phyloP scores from a whole-genome alignment of 2,888 invertebrate genomes.

The Laspeyria flexula region DNA sequence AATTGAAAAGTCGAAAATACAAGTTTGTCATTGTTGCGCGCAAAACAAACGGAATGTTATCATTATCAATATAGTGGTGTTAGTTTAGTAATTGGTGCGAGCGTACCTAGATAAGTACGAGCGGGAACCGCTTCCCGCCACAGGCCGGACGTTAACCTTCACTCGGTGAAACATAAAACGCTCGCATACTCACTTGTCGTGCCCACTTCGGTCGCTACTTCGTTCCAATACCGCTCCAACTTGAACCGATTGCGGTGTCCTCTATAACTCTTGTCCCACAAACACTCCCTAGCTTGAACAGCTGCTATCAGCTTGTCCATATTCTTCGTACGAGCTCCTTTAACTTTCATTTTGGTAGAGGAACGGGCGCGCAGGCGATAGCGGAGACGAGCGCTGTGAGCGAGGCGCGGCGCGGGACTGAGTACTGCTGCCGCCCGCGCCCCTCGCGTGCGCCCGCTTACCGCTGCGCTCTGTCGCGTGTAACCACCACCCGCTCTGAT shows the following conservation, averaged over 20 bases:
- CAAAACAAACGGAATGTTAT: constrained; percentile 34
- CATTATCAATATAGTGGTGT: constrained; percentile 8
- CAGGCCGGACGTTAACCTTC: constrained; percentile 63
- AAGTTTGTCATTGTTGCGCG: constrained; percentile 2
- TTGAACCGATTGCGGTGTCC: constrained; percentile 80
- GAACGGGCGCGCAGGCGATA: constrained; percentile 68
- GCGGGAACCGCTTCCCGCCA: constrained; percentile 19
- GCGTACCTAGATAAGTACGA: too few species aligned
- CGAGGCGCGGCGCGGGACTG: constrained; percentile 68
- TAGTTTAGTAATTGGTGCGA: too few species aligned
- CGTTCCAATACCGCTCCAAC: constrained; percentile 81
- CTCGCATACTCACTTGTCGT: constrained; percentile 81
- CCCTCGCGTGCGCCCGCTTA: constrained; percentile 51
- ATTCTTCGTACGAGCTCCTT: constrained; percentile 72
- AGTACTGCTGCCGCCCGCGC: constrained; percentile 29
- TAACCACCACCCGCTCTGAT: constrained; percentile 29
- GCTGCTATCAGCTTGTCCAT: constrained; percentile 82
- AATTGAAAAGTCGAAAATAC: too few species aligned
- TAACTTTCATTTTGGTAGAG: constrained; percentile 68
- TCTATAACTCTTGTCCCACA: constrained; percentile 80
- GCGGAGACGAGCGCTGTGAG: constrained; percentile 53
- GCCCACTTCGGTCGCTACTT: constrained; percentile 79
- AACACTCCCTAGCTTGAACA: constrained; percentile 78
- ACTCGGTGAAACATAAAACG: constrained; percentile 46
- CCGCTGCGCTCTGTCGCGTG: constrained; percentile 40